Evolutionary conservation across 2,888 invertebrate species (phyloP).

Genomic region (Podabrus alpinus): DNA sequence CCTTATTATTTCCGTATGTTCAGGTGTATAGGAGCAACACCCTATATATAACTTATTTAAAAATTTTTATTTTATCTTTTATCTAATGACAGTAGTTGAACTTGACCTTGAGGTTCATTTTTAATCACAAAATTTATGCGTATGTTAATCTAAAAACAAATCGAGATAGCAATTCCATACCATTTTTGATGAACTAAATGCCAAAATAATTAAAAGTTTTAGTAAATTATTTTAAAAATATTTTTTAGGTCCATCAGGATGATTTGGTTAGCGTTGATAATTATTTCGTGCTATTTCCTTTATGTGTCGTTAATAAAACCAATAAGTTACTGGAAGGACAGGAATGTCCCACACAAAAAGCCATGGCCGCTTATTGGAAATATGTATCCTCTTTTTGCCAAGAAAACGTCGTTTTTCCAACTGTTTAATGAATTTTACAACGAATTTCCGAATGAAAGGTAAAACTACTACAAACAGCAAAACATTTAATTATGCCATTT

Average conservation of each 20-base stretch:
- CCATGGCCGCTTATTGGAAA: conserved; percentile 35
- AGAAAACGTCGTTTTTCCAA: not conserved
- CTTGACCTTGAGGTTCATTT: too few relatives aligned
- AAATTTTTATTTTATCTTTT: too few relatives aligned
- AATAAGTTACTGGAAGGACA: conserved; percentile 7
- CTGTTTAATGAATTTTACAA: not conserved
- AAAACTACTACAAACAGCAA: not conserved
- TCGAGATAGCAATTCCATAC: too few relatives aligned
- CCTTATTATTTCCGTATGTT: too few relatives aligned
- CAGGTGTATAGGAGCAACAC: too few relatives aligned
- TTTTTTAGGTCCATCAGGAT: not conserved
- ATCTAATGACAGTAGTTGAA: too few relatives aligned
- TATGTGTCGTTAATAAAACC: conserved; percentile 52
- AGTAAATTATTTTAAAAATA: not conserved
- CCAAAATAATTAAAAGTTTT: too few relatives aligned
- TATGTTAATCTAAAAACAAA: too few relatives aligned
- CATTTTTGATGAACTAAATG: too few relatives aligned
- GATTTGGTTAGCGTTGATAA: not conserved
- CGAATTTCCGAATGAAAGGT: conserved; percentile 10
- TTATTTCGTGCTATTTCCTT: conserved; percentile 40
- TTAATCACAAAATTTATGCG: too few relatives aligned
- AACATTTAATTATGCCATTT: too few relatives aligned
- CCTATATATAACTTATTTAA: too few relatives aligned
- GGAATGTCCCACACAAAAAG: conserved; percentile 7
- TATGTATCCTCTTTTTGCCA: conserved; percentile 18